These are phyloP conservation scores for Halictus quadricinctus DNA, from an alignment of 2,888 invertebrate genomes.

Conservation along the genomic window DNA sequence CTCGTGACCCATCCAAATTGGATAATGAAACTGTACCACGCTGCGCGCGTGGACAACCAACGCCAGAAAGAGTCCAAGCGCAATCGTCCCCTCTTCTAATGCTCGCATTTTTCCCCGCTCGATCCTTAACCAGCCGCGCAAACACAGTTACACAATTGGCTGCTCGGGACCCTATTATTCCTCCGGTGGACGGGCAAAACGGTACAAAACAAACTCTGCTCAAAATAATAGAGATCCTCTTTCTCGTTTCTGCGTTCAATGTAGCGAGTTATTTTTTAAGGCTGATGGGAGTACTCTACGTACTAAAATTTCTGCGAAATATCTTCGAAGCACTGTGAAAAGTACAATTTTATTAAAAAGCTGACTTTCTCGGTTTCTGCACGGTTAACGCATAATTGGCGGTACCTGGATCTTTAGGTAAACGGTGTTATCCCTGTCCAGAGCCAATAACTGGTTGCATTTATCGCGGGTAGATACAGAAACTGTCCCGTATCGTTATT, in stretches of 20 bases:
- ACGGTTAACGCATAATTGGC: no score
- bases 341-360: no score
- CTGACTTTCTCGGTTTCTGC: no score
- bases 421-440: no score
- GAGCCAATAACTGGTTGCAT: background rate
- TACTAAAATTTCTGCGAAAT: no score
- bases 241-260: background rate
- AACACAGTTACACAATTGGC: background rate
- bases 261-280: no score
- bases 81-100: background rate
- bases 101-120: background rate
- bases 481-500: background rate
- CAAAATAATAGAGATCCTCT: background rate
- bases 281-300: no score
- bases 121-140: background rate
- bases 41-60: background rate
- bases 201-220: background rate
- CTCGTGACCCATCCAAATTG: constrained; percentile 10
- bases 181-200: background rate
- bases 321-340: no score
- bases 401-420: no score
- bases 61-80: background rate
- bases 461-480: background rate
- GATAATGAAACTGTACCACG: constrained; percentile 5
- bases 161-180: background rate